These are phyloP conservation scores for Spilogale gracilis DNA, from an alignment of 2,113 vertebrate genomes.

Conservation along the genomic window DNA sequence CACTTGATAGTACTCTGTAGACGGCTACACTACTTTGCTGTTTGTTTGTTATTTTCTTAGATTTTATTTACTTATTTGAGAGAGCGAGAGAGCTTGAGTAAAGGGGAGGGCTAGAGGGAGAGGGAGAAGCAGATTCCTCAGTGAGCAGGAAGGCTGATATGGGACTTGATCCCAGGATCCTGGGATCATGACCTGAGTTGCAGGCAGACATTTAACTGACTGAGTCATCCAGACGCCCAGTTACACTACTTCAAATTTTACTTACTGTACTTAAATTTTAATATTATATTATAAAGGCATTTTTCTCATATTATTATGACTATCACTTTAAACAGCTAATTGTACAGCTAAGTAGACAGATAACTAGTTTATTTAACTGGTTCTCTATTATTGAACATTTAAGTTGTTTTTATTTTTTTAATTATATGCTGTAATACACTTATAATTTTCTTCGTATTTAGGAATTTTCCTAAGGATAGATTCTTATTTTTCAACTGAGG, in stretches of 20 bases:
- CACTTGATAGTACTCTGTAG: slow-evolving; percentile 4
- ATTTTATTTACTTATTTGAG: not conserved
- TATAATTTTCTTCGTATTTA: not conserved
- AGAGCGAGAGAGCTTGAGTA: not conserved
- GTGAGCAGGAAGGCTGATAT: too few species aligned
- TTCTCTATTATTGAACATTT: not conserved
- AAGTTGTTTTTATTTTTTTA: slow-evolving; percentile 54
- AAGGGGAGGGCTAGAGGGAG: too few species aligned
- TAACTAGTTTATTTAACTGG: slow-evolving; percentile 23
- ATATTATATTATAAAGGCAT: slow-evolving; percentile 38
- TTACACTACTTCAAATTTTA: slow-evolving; percentile 5
- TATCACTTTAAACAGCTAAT: slow-evolving; percentile 22
- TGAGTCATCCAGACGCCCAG: too few species aligned
- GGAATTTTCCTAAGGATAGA: slow-evolving; percentile 51
- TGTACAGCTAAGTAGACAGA: not conserved
- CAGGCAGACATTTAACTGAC: too few species aligned
- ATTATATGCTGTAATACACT: not conserved
- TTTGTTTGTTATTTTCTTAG: not conserved
- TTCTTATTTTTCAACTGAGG: not conserved
- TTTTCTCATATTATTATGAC: slow-evolving; percentile 23
- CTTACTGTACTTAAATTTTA: slow-evolving; percentile 12
- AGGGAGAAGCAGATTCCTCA: too few species aligned
- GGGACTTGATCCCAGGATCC: too few species aligned
- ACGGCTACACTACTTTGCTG: not conserved
- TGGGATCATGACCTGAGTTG: too few species aligned